These are phyloP conservation scores for Calidris pugnax DNA, from an alignment of 2,113 vertebrate genomes.

Conservation along the genomic window DNA sequence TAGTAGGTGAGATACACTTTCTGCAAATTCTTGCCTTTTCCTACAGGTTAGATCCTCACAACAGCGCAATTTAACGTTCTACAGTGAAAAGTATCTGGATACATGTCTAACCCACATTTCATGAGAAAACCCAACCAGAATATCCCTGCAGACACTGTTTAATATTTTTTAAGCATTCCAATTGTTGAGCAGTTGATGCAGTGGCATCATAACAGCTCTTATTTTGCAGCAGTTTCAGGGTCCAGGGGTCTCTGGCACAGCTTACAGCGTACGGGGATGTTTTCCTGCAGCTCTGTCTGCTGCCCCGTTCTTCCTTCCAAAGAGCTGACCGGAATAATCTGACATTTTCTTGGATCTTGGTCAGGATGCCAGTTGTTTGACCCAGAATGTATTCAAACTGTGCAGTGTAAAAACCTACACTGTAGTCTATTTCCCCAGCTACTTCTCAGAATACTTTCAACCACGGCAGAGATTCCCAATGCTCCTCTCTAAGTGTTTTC, in stretches of 20 bases:
- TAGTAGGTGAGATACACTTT: background rate
- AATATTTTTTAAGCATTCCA: conserved; percentile 11
- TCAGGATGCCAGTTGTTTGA: conserved; percentile 50
- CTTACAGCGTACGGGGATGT: background rate
- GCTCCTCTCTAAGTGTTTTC: background rate
- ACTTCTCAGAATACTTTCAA: background rate
- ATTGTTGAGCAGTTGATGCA: background rate
- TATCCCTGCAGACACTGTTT: background rate
- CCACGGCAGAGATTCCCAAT: background rate
- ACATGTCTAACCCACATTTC: background rate
- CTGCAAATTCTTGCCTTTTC: background rate
- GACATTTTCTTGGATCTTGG: conserved; percentile 48
- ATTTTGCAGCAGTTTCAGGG: background rate
- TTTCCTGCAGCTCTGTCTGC: background rate
- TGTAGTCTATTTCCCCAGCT: background rate
- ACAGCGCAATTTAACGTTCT: background rate
- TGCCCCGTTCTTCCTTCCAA: background rate
- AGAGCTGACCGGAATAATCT: conserved; percentile 25
- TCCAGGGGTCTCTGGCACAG: background rate
- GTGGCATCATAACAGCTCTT: background rate
- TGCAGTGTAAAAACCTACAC: conserved; percentile 35
- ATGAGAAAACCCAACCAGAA: background rate
- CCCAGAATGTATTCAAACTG: conserved; percentile 50
- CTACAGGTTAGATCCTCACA: background rate
- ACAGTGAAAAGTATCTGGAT: background rate